Evolutionary conservation across 2,113 vertebrate genomes (phyloP).

Genomic region (Dromas ardeola): DNA sequence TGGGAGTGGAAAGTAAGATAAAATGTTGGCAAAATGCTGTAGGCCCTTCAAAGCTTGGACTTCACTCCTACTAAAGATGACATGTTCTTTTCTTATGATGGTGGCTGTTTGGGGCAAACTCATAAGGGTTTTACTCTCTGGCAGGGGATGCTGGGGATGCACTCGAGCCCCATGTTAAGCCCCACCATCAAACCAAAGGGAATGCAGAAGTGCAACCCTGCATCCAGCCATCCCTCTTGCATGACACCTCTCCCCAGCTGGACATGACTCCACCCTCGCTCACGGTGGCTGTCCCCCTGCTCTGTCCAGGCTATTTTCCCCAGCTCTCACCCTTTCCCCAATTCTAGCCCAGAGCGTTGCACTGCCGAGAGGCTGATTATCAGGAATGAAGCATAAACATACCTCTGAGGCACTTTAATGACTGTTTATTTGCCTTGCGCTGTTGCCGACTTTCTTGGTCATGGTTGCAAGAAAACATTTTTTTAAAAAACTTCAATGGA

Average conservation of each 20-base stretch:
- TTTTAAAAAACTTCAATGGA: neutral
- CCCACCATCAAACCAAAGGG: neutral
- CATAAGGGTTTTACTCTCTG: neutral
- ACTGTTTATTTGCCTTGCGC: slow-evolving; percentile 40
- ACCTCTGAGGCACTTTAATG: neutral
- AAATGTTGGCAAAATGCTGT: neutral
- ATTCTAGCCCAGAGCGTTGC: accelerated
- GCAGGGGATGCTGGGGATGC: neutral
- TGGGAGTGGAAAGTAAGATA: neutral
- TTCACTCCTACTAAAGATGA: neutral
- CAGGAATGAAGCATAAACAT: slow-evolving; percentile 13
- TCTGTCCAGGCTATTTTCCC: neutral
- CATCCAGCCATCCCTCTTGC: neutral
- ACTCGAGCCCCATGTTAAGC: accelerated
- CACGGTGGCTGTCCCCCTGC: neutral
- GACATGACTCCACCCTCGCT: accelerated
- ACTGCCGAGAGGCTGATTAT: neutral
- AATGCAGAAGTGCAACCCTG: neutral
- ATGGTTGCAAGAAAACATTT: neutral
- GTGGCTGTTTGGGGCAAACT: neutral
- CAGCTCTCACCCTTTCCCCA: neutral
- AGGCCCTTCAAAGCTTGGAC: neutral
- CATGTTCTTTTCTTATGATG: neutral
- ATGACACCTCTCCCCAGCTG: neutral
- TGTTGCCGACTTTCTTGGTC: slow-evolving; percentile 29